These are phyloP conservation scores for Wasmannia auropunctata DNA, from an alignment of 1,140 invertebrate genomes.

Conservation along the genomic window DNA sequence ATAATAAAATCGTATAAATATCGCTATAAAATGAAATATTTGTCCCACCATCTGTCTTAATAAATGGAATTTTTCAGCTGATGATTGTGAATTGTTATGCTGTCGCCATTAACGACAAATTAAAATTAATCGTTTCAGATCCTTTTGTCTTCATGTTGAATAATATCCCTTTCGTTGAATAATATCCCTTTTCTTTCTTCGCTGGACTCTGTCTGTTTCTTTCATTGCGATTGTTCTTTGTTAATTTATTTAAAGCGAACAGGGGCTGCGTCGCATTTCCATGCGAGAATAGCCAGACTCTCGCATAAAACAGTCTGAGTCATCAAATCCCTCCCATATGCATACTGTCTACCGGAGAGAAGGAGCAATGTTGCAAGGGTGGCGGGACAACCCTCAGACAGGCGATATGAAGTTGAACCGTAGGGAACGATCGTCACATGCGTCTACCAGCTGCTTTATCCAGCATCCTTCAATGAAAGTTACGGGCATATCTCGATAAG, in stretches of 20 bases:
- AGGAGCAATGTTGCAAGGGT: slow-evolving; percentile 29
- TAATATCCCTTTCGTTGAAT: neutral
- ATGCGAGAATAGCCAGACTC: neutral
- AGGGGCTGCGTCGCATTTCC: neutral
- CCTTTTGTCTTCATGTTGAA: neutral
- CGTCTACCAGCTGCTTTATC: slow-evolving; percentile 2
- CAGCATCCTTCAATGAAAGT: neutral
- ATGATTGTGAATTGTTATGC: neutral
- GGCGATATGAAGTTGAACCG: neutral
- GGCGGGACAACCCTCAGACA: neutral
- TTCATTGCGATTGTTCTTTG: neutral
- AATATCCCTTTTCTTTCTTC: neutral
- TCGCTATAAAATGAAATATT: neutral
- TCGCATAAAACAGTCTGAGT: slow-evolving; percentile 64
- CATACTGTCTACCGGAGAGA: neutral
- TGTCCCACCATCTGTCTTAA: neutral
- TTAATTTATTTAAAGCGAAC: neutral
- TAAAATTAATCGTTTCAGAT: neutral
- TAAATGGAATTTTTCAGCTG: neutral
- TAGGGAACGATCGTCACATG: slow-evolving; percentile 12
- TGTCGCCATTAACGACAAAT: neutral
- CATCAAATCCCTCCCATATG: slow-evolving; percentile 61
- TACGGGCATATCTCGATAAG: neutral
- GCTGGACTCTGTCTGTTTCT: neutral
- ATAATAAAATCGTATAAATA: neutral